These are phyloP conservation scores for Mylabris sibirica DNA, from an alignment of 2,888 invertebrate genomes.

Conservation along the genomic window DNA sequence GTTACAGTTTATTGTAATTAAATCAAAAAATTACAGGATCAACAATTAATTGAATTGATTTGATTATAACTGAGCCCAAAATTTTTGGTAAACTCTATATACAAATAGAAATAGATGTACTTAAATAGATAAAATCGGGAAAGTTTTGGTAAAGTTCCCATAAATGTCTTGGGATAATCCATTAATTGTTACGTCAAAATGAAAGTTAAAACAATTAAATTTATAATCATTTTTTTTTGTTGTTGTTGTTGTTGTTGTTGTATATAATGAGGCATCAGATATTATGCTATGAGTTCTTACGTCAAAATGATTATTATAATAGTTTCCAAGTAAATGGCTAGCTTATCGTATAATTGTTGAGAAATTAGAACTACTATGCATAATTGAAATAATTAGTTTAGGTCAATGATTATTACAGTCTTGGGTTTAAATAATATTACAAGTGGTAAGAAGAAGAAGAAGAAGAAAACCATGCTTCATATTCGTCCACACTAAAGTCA, in stretches of 20 bases:
- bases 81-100: too few species aligned
- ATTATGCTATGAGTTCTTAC: not conserved
- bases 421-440: not conserved
- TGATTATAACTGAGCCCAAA: not conserved
- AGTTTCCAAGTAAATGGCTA: slow-evolving; percentile 1
- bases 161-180: not conserved
- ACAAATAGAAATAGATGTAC: too few species aligned
- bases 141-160: not conserved
- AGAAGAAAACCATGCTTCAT: too few species aligned
- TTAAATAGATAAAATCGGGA: not conserved
- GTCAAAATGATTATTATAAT: slow-evolving; percentile 1
- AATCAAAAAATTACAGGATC: not conserved
- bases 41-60: not conserved
- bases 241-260: not conserved
- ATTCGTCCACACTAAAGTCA: too few species aligned
- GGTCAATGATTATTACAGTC: not conserved
- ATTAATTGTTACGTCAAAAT: slow-evolving; percentile 3
- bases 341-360: slow-evolving; percentile 8
- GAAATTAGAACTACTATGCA: slow-evolving; percentile 3
- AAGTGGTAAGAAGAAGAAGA: too few species aligned
- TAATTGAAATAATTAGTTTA: slow-evolving; percentile 5
- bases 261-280: not conserved
- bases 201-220: slow-evolving; percentile 8
- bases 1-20: not conserved
- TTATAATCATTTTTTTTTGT: not conserved